Base-by-base conservation (phyloP, 1,140 invertebrate genomes). In the Megalonaias nervosa region DNA sequence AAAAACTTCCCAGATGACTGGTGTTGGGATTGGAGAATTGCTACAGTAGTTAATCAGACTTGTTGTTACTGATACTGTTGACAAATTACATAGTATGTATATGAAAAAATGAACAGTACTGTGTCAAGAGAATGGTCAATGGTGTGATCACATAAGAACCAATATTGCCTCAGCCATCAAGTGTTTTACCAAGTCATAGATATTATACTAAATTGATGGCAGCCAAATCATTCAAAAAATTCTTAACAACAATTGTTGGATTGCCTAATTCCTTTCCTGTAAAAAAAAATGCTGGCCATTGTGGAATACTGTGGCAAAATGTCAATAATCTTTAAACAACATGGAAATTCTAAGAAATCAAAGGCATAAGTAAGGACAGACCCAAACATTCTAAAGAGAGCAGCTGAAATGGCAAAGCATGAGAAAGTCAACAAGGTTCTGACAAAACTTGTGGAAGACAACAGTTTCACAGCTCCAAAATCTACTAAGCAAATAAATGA, bases 291-390 rank as follows among this genome's bases (percentile, higher is more conserved):
- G 19, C 1, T 26, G 26, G 26, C 26, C 26, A 26, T 26, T 12
- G 26, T 13, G 23, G 26, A 65, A 56, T 17, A 19, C 19, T 31
- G 23, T 1, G 1, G 11, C 26, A 73, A 73, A 21, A 73, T 21
- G 15, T 3, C 61, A 12, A 73, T 73, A 62, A 62, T 14, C 64
- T 65, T 73, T 64, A 60, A 56, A 73, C 38, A 56, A 56, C 19
- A 14, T 38, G 2, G 26, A 26, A 26, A 26, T 26, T 26, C 26
- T 26, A 26, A 1, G 2, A 26, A 26, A 26, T 26, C 61, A 1
- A 17, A 65, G 58, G 0, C 55, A 16, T 73, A 73, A 11, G 66
- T 12, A 65, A 38, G 71, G 23, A 73, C 71, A n/a, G n/a, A 65
- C 26, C 71, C 71, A 19, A 12, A 19, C 1, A 55, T 65, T 73